Base-by-base conservation (phyloP, 2,888 invertebrate genomes). In the Sarcophaga variegata region DNA sequence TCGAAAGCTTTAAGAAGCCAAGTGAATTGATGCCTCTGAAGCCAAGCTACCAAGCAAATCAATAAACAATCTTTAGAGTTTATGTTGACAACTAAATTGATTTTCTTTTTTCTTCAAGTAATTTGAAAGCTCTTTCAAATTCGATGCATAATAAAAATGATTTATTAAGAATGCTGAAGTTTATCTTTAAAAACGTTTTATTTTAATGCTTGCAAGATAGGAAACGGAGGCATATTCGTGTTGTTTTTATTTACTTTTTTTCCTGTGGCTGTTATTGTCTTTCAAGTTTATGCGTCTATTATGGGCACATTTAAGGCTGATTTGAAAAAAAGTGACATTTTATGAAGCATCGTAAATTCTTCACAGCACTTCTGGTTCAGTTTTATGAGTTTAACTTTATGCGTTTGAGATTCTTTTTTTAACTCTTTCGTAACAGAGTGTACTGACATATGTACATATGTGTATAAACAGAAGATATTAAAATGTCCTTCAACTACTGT, bases 331-430 rank as follows among this genome's bases (percentile, higher is more conserved):
- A 91, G 91, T 91, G 91, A 91, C 90, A 92, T 90, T 91, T 92
- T 91, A 91, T 92, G 91, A 91, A 88, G 89, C 89, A 89, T 89
- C 92, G 90, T 91, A 91, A 91, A 91, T 91, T 83, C 54, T 75
- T 74, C 72, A 72, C 76, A 72, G 71, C 69, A 75, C 54, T 85
- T 80, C 76, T 62, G 81, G 81, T 84, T 79, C 84, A 87, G 71
- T 82, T 87, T 84, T 70, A 78, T 86, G 59, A 37, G 11, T 71
- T 17, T 76, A 4, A 37, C 27, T 22, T 45, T 66, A 6, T 37
- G 8, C 14, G 3, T 37, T 66, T 66, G 37, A 37, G 14, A 37
- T 2, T n/a, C 45, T 37, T 37, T 66, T 54, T 54, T 14, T 54
- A 54, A 54, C 54, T 54, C 54, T 54, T 54, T 54, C 2, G 4